These are phyloP conservation scores for Drosophila mercatorum DNA, from an alignment of 2,888 invertebrate species.

Conservation along the genomic window DNA sequence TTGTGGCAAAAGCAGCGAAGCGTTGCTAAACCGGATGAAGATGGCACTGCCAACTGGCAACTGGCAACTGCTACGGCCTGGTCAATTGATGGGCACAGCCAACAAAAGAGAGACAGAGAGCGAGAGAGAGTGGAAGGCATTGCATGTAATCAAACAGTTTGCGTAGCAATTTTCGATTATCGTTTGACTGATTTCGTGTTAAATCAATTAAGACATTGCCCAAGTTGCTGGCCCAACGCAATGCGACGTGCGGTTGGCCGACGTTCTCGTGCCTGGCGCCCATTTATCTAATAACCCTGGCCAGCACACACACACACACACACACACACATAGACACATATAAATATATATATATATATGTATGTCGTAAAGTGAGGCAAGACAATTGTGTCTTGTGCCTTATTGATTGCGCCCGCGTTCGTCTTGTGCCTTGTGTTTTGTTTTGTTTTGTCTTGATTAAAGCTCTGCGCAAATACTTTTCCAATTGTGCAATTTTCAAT, in stretches of 20 bases:
- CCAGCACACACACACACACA: constrained; percentile 30
- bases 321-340: constrained; percentile 9
- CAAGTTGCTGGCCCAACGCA: constrained; percentile 51
- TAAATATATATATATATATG: neutral
- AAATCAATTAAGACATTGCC: constrained; percentile 79
- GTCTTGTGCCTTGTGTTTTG: constrained; percentile 6
- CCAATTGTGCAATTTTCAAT: constrained; percentile 70
- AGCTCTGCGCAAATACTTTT: constrained; percentile 39
- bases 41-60: constrained; percentile 28
- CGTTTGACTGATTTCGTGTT: constrained; percentile 81
- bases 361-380: constrained; percentile 12
- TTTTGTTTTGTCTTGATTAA: constrained; percentile 61
- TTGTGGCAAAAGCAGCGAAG: constrained; percentile 60
- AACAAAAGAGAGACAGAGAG: neutral
- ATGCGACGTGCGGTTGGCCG: constrained; percentile 48
- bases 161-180: constrained; percentile 80
- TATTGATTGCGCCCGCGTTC: constrained; percentile 61
- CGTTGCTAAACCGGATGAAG: constrained; percentile 56
- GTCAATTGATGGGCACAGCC: constrained; percentile 42
- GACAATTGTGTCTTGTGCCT: constrained; percentile 53
- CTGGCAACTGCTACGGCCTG: constrained; percentile 25
- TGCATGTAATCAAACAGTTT: constrained; percentile 81
- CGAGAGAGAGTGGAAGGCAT: constrained; percentile 28
- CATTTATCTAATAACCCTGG: constrained; percentile 74
- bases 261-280: constrained; percentile 63